Evolutionary conservation across 2,888 invertebrate genomes (phyloP).

Genomic region (Heliconius sara): DNA sequence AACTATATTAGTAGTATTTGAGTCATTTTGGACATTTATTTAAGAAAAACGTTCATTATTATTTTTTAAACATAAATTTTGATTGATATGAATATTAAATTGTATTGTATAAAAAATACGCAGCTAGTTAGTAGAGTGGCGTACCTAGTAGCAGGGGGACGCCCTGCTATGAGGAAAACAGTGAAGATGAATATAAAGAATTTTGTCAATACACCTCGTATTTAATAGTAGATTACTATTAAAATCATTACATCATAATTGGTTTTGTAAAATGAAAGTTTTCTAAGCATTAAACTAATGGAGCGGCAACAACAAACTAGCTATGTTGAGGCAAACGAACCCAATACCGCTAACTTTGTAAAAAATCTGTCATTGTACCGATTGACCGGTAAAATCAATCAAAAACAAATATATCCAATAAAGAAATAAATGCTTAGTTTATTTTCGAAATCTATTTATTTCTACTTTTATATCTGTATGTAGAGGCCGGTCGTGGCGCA

Average conservation of each 20-base stretch:
- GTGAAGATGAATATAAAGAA: not conserved
- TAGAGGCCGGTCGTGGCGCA: no score
- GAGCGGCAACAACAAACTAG: conserved; percentile 56
- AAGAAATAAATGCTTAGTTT: conserved; percentile 48
- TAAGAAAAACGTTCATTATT: not conserved
- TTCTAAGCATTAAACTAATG: conserved; percentile 47
- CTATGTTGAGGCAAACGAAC: conserved; percentile 68
- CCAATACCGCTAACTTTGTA: conserved; percentile 68
- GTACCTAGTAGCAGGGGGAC: no score
- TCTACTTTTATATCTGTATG: no score
- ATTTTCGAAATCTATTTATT: no score
- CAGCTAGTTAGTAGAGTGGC: not conserved
- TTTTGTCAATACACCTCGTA: not conserved
- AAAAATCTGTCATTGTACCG: conserved; percentile 68
- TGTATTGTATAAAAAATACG: not conserved
- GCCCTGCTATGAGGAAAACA: not conserved
- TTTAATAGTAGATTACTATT: not conserved
- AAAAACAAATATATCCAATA: conserved; percentile 64
- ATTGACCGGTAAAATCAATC: conserved; percentile 62
- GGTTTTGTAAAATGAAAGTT: conserved; percentile 54
- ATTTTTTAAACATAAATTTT: not conserved
- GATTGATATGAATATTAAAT: not conserved
- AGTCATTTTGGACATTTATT: no score
- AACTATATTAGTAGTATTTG: not conserved
- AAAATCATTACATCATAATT: conserved; percentile 43